Evolutionary conservation across 2,113 vertebrate species (phyloP).

Genomic region (Misgurnus mizolepis): DNA sequence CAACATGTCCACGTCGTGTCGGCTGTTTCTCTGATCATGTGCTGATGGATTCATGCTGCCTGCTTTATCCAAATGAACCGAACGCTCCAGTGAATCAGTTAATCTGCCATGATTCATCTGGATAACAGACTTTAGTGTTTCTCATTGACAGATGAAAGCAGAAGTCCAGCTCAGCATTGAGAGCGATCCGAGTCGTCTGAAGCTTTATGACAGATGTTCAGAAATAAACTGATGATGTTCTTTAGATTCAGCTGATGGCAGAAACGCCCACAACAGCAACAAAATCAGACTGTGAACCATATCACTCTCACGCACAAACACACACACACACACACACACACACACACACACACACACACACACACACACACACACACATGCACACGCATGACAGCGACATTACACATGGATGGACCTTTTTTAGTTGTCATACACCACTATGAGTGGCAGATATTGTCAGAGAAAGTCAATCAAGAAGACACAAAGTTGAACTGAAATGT

Average conservation of each 20-base stretch:
- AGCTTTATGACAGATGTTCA: not conserved
- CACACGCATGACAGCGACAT: slow-evolving; percentile 41
- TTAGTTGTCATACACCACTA: slow-evolving; percentile 79
- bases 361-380: not conserved
- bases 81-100: slow-evolving; percentile 1
- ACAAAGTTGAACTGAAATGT: slow-evolving; percentile 64
- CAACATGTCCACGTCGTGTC: slow-evolving; percentile 12
- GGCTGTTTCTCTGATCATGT: slow-evolving; percentile 18
- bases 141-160: slow-evolving; percentile 40
- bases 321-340: not conserved
- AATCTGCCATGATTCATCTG: not conserved
- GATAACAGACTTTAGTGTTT: slow-evolving; percentile 2
- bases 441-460: slow-evolving; percentile 77
- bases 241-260: not conserved
- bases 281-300: too few species aligned
- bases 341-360: not conserved
- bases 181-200: too few species aligned
- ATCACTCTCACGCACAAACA: too few species aligned
- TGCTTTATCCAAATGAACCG: slow-evolving; percentile 7
- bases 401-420: slow-evolving; percentile 86
- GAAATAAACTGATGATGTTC: not conserved
- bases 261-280: not conserved
- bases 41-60: not conserved
- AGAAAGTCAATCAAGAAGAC: slow-evolving; percentile 63
- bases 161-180: slow-evolving; percentile 18